Evolutionary conservation across 1,140 invertebrate species (phyloP).

Genomic region (Dendrolimus punctatus): DNA sequence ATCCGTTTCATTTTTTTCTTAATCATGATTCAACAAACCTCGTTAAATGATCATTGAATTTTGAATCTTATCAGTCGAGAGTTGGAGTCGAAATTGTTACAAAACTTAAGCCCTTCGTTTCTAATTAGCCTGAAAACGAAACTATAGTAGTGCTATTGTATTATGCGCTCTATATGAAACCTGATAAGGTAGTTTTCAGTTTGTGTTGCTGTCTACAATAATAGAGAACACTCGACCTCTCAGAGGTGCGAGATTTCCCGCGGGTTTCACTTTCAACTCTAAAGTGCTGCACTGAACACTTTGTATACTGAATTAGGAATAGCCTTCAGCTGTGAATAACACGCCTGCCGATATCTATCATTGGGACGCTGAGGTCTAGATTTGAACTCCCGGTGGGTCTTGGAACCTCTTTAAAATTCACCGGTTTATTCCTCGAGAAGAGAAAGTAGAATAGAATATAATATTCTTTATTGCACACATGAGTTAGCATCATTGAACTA

Average conservation of each 20-base stretch:
- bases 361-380: too few species aligned
- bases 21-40: too few species aligned
- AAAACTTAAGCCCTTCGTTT: constrained; percentile 28
- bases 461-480: too few species aligned
- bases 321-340: constrained; percentile 1
- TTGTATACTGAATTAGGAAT: constrained; percentile 15
- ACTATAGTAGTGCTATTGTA: constrained; percentile 28
- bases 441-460: too few species aligned
- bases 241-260: constrained; percentile 42
- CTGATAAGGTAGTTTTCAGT: constrained; percentile 23
- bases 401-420: too few species aligned
- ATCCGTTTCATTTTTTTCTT: too few species aligned
- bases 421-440: too few species aligned
- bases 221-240: constrained; percentile 60
- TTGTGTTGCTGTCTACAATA: constrained; percentile 29
- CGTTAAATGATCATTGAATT: background rate
- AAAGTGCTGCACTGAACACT: constrained; percentile 21
- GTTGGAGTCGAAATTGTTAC: constrained; percentile 27
- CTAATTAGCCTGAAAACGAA: constrained; percentile 67
- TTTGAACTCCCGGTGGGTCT: too few species aligned
- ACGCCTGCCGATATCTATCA: too few species aligned
- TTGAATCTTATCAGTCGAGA: background rate
- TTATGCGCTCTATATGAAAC: constrained; percentile 27
- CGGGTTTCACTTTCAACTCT: constrained; percentile 34
- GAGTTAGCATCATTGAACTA: too few species aligned